Evolutionary conservation across 37 sponge, comb jelly and placozoan genomes (phyloP).

Genomic region (Diacarnus erythraeanus): DNA sequence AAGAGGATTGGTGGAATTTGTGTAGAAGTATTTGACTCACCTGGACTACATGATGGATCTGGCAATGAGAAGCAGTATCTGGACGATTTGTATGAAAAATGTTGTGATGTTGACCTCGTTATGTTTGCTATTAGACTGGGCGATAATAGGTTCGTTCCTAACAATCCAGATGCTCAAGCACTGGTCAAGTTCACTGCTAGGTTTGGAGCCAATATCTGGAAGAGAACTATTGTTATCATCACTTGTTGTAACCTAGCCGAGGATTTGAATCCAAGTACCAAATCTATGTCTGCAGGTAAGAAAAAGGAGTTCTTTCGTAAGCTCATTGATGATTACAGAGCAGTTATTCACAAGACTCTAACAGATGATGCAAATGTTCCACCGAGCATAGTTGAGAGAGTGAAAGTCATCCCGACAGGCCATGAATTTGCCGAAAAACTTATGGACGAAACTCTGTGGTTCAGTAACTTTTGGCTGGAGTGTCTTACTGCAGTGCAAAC

Average conservation of each 20-base stretch:
- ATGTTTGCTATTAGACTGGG: not conserved
- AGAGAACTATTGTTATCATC: not conserved
- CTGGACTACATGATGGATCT: conserved; percentile 19
- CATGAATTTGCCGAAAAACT: not conserved
- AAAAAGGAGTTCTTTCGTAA: not conserved
- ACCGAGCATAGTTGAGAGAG: not conserved
- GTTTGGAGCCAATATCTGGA: conserved; percentile 3
- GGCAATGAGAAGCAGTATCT: not conserved
- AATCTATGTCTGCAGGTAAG: not conserved
- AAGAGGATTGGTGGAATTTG: not conserved
- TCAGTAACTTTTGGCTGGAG: conserved; percentile 6
- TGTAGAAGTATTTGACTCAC: conserved; percentile 1
- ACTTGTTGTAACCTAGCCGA: conserved; percentile 7
- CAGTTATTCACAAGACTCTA: not conserved
- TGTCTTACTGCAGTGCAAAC: not conserved
- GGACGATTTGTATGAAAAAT: not conserved
- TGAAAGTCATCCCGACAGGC: conserved; percentile 11
- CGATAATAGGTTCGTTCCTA: not conserved
- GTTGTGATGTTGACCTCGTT: conserved; percentile 1
- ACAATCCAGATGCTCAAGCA: not conserved
- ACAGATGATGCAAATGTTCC: not conserved
- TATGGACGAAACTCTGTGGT: not conserved
- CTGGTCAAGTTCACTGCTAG: conserved; percentile 3
- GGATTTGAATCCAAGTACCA: not conserved
- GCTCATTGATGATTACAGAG: not conserved